Evolutionary conservation across 2,888 invertebrate species (phyloP).

Genomic region (Chloroclysta siterata): DNA sequence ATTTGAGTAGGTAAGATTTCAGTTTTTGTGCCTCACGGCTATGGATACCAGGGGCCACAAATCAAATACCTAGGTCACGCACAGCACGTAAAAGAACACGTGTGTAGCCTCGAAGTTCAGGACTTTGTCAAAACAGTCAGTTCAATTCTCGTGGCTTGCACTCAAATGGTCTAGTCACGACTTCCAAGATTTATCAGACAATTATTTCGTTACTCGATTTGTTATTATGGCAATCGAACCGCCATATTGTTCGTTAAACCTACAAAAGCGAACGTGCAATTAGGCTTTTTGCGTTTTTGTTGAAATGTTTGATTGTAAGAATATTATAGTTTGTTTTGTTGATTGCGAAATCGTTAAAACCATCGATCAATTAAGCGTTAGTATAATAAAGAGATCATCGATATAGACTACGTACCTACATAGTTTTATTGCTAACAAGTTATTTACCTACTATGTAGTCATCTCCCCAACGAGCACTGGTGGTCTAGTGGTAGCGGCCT

Average conservation of each 20-base stretch:
- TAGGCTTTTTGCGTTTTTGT: conserved; percentile 3
- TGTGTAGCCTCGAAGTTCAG: conserved; percentile 69
- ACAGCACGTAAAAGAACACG: conserved; percentile 55
- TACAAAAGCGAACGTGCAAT: conserved; percentile 17
- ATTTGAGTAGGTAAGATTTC: not conserved
- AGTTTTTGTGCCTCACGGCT: not conserved
- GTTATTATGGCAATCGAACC: conserved; percentile 47
- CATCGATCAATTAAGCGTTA: conserved; percentile 5
- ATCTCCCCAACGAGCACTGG: not conserved
- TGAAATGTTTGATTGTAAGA: conserved; percentile 4
- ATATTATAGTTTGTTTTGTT: conserved; percentile 10
- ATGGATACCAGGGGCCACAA: conserved; percentile 25
- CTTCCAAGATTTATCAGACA: conserved; percentile 60
- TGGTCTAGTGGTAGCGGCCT: too few species aligned
- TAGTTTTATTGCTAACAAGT: not conserved
- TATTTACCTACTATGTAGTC: not conserved
- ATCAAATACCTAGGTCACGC: conserved; percentile 75
- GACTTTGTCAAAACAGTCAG: conserved; percentile 68
- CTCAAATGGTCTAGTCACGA: conserved; percentile 72
- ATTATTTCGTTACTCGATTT: conserved; percentile 55
- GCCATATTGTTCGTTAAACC: conserved; percentile 32
- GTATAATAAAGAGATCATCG: conserved; percentile 1
- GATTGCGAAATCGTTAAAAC: conserved; percentile 6
- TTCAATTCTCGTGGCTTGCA: conserved; percentile 58
- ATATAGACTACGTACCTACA: too few species aligned